Conservation (phyloP, 2,797 vertebrate genomes). For the Scomberomorus guttatus region DNA sequence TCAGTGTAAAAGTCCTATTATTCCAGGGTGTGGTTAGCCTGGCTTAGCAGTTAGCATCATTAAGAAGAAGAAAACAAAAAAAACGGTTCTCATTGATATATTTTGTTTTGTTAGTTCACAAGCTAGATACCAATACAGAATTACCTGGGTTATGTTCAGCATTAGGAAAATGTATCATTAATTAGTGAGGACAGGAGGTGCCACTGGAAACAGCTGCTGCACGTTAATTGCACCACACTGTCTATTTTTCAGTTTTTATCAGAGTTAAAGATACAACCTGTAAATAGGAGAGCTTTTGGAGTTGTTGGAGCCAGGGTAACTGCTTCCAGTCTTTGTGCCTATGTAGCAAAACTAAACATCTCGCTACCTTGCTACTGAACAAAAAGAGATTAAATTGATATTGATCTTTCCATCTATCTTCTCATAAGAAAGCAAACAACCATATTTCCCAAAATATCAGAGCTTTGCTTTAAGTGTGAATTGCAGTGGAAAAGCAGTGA, state of each 20-base stretch:
- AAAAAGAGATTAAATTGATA: not conserved
- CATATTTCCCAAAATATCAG: not conserved
- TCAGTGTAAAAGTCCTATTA: not conserved
- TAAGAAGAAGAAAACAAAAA: not conserved
- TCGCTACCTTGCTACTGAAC: not conserved
- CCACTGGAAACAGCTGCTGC: not conserved
- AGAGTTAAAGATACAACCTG: not conserved
- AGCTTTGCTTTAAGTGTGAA: not conserved
- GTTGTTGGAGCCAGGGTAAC: not conserved
- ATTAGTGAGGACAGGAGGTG: not conserved
- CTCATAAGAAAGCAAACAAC: not conserved
- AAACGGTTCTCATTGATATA: not conserved
- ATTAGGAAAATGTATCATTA: not conserved
- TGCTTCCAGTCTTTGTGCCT: conserved; percentile 1
- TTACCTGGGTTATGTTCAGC: not conserved
- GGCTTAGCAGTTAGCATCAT: not conserved
- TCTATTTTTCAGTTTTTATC: conserved; percentile 8
- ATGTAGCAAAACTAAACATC: not conserved
- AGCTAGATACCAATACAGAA: not conserved
- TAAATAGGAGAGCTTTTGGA: not conserved
- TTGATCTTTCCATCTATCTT: conserved; percentile 2
- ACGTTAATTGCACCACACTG: not conserved
- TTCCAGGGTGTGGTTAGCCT: not conserved
- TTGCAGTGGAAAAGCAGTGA: conserved; percentile 6
- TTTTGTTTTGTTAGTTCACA: not conserved